phyloP scores from a whole-genome alignment of 2,888 invertebrate genomes.

The Drosophila niveifrons region DNA sequence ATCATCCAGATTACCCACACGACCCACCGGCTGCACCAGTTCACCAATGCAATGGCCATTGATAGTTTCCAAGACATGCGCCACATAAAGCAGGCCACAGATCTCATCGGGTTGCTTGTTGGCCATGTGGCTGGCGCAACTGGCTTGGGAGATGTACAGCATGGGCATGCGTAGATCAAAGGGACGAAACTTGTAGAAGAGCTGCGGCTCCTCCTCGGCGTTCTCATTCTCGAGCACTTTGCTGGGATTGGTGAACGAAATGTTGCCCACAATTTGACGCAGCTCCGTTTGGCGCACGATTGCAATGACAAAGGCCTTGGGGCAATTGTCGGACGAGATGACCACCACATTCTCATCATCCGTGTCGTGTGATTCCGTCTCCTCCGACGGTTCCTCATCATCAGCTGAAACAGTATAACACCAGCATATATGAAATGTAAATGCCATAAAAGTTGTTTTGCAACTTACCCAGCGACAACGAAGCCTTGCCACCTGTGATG shows the following conservation, averaged over 20 bases:
- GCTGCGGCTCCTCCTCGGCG: conserved; percentile 78
- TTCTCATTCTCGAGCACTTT: conserved; percentile 85
- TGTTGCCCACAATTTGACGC: conserved; percentile 90
- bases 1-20: conserved; percentile 90
- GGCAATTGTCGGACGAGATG: conserved; percentile 67
- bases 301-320: conserved; percentile 89
- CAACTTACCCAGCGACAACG: conserved; percentile 65
- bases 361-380: conserved; percentile 64
- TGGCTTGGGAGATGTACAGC: conserved; percentile 89
- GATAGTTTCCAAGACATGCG: conserved; percentile 87
- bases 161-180: conserved; percentile 92
- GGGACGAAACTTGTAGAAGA: conserved; percentile 91
- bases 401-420: conserved; percentile 50
- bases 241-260: conserved; percentile 80
- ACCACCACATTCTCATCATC: conserved; percentile 63
- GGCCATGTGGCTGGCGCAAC: conserved; percentile 86
- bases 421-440: neutral
- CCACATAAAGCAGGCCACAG: conserved; percentile 88
- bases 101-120: conserved; percentile 82
- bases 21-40: conserved; percentile 90
- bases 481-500: conserved; percentile 66
- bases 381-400: conserved; percentile 68
- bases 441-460: neutral
- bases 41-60: conserved; percentile 87
- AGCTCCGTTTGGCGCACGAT: conserved; percentile 91